Conservation (phyloP, 1,140 invertebrate species). For the Apis cerana region DNA sequence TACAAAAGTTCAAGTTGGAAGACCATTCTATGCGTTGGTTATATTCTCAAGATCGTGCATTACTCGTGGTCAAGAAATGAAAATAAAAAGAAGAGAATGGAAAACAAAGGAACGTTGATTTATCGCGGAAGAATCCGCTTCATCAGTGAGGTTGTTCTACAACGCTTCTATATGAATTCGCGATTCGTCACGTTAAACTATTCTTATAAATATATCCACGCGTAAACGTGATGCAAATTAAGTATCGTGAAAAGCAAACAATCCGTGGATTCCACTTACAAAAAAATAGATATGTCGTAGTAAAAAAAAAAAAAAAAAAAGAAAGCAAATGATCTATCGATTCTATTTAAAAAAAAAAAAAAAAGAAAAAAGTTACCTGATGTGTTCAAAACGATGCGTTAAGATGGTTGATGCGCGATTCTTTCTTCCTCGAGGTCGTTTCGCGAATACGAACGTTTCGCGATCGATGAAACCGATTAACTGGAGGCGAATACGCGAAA, state of each 20-base stretch:
- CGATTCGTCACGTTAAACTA: not conserved
- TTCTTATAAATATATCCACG: no score
- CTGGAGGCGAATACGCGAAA: not conserved
- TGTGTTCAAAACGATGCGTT: not conserved
- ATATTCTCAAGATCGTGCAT: not conserved
- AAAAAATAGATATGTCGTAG: not conserved
- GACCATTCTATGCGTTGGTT: slow-evolving; percentile 1
- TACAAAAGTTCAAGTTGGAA: slow-evolving; percentile 24
- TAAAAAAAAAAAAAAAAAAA: no score
- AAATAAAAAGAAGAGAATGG: not conserved
- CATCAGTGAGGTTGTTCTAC: no score
- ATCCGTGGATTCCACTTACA: no score
- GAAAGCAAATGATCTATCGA: no score
- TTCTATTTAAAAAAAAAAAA: no score
- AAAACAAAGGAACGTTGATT: not conserved
- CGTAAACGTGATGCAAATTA: no score
- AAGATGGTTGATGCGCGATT: not conserved
- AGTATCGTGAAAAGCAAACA: no score
- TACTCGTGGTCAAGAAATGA: not conserved
- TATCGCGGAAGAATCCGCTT: not conserved
- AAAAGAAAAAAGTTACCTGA: slow-evolving; percentile 18
- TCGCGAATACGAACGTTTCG: not conserved
- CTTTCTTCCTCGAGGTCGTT: not conserved
- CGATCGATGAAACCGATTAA: not conserved
- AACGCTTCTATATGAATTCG: not conserved